Conservation (phyloP, 1,140 invertebrate species). For the Cherax quadricarinatus region DNA sequence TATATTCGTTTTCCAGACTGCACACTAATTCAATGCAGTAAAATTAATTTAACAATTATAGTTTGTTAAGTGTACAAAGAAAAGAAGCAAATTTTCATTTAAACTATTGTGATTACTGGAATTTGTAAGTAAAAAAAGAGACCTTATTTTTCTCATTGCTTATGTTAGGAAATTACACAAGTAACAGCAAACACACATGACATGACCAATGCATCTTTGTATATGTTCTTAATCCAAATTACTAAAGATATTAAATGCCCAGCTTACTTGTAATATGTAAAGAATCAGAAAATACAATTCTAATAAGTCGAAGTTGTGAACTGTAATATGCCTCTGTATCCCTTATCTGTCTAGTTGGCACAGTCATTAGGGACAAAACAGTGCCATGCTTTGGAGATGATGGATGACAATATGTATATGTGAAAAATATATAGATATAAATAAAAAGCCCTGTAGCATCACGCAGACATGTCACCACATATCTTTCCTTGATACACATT, state of each 20-base stretch:
- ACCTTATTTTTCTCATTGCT: not conserved
- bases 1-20: not conserved
- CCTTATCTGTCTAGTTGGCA: slow-evolving; percentile 22
- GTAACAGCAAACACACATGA: not conserved
- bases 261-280: not conserved
- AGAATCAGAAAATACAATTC: not conserved
- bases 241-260: not conserved
- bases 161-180: not conserved
- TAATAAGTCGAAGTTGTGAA: not conserved
- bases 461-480: not conserved
- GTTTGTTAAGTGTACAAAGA: not conserved
- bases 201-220: not conserved
- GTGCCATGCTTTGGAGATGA: not conserved
- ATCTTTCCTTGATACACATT: not conserved
- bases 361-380: not conserved
- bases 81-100: not conserved
- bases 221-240: not conserved
- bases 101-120: no score
- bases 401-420: not conserved
- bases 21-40: not conserved
- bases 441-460: slow-evolving; percentile 20
- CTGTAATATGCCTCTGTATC: not conserved
- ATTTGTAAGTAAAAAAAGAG: no score
- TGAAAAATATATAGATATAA: not conserved
- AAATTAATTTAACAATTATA: not conserved